Percentiles rank a stretch among this genome's conserved stretches.
phyloP scores from a whole-genome alignment of 2,888 invertebrate species.

The Drosophila rellima region DNA sequence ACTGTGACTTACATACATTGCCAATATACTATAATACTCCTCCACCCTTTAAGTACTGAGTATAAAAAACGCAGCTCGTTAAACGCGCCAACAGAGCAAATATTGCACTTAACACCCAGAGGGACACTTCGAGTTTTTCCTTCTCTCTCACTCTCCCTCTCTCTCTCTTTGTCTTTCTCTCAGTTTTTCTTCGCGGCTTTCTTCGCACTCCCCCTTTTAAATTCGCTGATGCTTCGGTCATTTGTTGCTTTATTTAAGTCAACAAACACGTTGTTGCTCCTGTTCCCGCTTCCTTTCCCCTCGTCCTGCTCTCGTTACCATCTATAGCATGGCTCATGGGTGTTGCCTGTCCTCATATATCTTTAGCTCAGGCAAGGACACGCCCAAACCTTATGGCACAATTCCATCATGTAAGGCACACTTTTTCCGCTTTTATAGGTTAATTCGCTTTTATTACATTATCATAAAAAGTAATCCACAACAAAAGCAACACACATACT shows the following conservation, averaged over 20 bases:
- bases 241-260: constrained; percentile 31
- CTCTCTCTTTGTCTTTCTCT: background rate
- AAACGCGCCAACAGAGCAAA: constrained; percentile 76
- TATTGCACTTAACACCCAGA: constrained; percentile 80
- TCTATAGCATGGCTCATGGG: constrained; percentile 29
- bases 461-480: constrained; percentile 77
- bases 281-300: background rate
- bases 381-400: constrained; percentile 81
- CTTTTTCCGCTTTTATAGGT: constrained; percentile 83
- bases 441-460: constrained; percentile 84
- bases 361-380: constrained; percentile 61
- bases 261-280: constrained; percentile 17
- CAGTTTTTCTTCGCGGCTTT: constrained; percentile 1
- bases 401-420: constrained; percentile 77
- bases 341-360: constrained; percentile 46
- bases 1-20: background rate
- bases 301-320: background rate
- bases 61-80: constrained; percentile 60
- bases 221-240: constrained; percentile 20
- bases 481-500: constrained; percentile 13
- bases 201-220: constrained; percentile 5
- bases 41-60: background rate
- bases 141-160: background rate
- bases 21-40: background rate
- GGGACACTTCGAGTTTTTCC: constrained; percentile 60